Base-by-base conservation (phyloP, 2,113 vertebrate species). In the Penelope pileata region DNA sequence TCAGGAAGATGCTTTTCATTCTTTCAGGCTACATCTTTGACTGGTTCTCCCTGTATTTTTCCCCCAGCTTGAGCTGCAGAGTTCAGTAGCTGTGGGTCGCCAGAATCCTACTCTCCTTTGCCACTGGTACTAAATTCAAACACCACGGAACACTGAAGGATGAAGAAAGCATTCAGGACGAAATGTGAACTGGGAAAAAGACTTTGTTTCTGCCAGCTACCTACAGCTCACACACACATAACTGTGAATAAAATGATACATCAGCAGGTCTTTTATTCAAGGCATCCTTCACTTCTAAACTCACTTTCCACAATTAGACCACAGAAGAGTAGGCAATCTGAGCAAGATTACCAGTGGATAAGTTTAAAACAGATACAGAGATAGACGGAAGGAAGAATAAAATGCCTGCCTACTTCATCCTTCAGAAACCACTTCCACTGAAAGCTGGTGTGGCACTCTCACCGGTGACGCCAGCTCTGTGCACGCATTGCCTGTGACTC, bases 1-100 rank as follows among this genome's bases (percentile, higher is more conserved):
- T 78, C 40, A 70, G 56, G 45, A 88, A 90, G 80, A 78, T 83
- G 43, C 51, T 87, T 94, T 93, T 90, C 53, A 82, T 90, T 73
- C 56, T 64, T 88, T 78, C 58, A 86, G 78, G 86, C 78, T 83
- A 81, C 19, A 38, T 75, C 45, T 87, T 68, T 80, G 34, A 81
- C 70, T 84, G 26, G 18, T 87, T 95, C 68, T 77, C 51, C 38
- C 70, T 77, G 38, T 64, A 54, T 85, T 78, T 94, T 63, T 81
- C 51, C 64, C 42, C 48, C 68, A n/a, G 36, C 42, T 64, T 43
- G 48, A 86, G 15, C 0, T 58, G 59, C 67, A 87, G 53, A 80
- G 88, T 67, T 91, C 30, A 30, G 63, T 24, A 86, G 51, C 56
- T 4, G 0, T 81, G 29, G n/a, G 51, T 78, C 74, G 74, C 68